Base-by-base conservation (phyloP, 2,113 vertebrate species). In the Crotalus helleri region DNA sequence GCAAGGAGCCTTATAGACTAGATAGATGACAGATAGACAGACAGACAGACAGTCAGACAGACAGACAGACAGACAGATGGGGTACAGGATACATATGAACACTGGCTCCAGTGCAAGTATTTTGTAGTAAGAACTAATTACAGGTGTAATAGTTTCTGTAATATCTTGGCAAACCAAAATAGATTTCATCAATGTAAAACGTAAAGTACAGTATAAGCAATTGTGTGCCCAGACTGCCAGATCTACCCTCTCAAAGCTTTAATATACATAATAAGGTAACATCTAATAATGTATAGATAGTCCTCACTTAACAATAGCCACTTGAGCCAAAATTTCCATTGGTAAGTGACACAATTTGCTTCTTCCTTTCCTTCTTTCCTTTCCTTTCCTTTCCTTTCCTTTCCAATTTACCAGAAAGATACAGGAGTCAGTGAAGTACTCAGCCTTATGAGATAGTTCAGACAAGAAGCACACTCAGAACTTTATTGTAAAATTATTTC, bases 211-310 rank as follows among this genome's bases (percentile, higher is more conserved):
- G 4, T 13, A 5, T 57, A 91, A 55, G 33, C 33, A 85, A 29
- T 55, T 44, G 69, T 85, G 57, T 85, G 54, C 29, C 91, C 85
- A 51, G 12, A 61, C 21, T 33, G 49, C 69, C 85, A 0, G 0
- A 15, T 92, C 81, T n/a, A 4, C 90, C 54, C 92, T 94, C 91
- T 74, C 74, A 93, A 95, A 94, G 87, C 23, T 94, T 92, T 89
- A 10, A 51, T 44, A 94, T 93, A 94, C 92, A 89, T 91, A 91
- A 92, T 93, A 87, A 0, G 0, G 29, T 89, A 89, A 59, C 93
- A n/a, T 69, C n/a, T 74, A 74, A 74, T 74, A 74, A 74, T 74
- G 6, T 19, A 15, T 15, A 74, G 69, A 15, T 39, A 74, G 69
- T 19, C 69, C 15, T 74, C 15, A 19, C 69, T 39, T 33, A 74